phyloP scores from a whole-genome alignment of 1,140 invertebrate species.

The Venturia canescens region DNA sequence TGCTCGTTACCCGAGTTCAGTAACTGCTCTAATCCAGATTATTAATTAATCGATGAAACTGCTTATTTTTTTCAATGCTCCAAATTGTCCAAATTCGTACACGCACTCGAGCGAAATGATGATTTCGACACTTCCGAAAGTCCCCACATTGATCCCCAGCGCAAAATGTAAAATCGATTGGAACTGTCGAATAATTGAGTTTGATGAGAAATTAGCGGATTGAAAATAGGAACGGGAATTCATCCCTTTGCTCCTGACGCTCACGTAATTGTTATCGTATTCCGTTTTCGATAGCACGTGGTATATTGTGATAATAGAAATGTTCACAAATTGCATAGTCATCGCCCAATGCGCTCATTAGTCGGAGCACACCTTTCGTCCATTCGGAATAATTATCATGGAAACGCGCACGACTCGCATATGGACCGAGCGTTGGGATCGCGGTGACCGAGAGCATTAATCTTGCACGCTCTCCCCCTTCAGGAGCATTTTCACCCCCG shows the following conservation, averaged over 20 bases:
- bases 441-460: constrained; percentile 57
- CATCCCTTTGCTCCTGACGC: neutral
- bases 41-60: no score
- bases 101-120: no score
- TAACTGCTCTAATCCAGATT: no score
- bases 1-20: no score
- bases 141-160: neutral
- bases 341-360: neutral
- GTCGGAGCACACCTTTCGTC: neutral
- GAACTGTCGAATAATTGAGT: neutral
- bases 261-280: neutral
- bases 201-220: neutral
- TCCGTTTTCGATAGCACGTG: neutral
- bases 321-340: neutral
- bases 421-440: neutral
- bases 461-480: constrained; percentile 49
- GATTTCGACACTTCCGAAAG: neutral
- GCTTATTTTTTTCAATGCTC: no score
- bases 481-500: neutral
- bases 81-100: no score
- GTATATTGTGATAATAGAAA: neutral
- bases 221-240: neutral
- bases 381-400: constrained; percentile 31
- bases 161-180: neutral
- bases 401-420: neutral